Evolutionary conservation across 2,888 invertebrate species (phyloP), one percentile per base, ranked within the genome.

Genomic region (Pemphredon lugubris): DNA sequence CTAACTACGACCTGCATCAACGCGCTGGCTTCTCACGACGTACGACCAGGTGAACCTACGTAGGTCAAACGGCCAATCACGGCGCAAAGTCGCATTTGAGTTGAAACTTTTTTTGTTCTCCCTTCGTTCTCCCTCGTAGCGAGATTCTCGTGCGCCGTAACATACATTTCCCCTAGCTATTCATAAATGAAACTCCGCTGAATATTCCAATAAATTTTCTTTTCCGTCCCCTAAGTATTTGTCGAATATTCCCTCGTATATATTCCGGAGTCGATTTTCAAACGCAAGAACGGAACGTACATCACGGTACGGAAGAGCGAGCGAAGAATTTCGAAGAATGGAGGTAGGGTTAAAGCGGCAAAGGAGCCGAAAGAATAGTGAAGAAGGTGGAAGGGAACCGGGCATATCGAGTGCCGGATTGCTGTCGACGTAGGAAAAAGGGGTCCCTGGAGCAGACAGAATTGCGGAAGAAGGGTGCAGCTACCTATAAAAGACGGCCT

Each of bases 401-500:
- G 14, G 66, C 13, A 51, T 51, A 65, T 59, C 58, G 67, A 58
- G 51, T 55, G 54, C 40, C 50, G 63, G 51, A 67, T 72, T 55
- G 39, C 54, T 40, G 68, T 68, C 63, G 53, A 34, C 53, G 30
- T 26, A 53, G 48, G 68, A 55, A 57, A 60, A 67, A 57, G 71
- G 55, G 47, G 57, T 47, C 47, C 39, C 57, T 45, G 53, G 40
- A 20, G 37, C 40, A 39, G 53, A 37, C 18, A 34, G 61, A 65
- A 61, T 67, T 57, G 57, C 47, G 57, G 47, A 23, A 54, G 71
- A 67, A 67, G 60, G 58, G 63, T 48, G 58, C 57, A 66, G 50
- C 63, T 59, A 63, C 44, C 55, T 72, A 45, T 45, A 23, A 23
- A 45, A 67, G 71, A 73, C 66, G 66, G 48, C 59, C 71, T 73